A percentile compares a stretch with the other conserved stretches of the same genome.
phyloP scores from a whole-genome alignment of 2,797 vertebrate species.

The Sebastes melanostomus region DNA sequence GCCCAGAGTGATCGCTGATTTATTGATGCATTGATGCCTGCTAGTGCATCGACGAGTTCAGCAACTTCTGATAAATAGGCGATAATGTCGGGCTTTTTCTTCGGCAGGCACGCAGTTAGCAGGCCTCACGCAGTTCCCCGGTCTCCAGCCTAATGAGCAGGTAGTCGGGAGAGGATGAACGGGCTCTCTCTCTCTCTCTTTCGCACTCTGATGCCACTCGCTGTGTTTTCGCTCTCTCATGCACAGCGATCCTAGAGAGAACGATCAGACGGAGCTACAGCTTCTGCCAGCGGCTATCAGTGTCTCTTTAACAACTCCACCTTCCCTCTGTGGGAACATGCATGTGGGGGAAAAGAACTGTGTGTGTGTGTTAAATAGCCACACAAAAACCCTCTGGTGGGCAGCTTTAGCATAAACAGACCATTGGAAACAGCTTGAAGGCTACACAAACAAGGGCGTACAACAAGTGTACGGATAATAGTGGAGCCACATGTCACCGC shows the following conservation, averaged over 20 bases:
- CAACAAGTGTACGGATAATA: slow-evolving; percentile 38
- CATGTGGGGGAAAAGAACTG: slow-evolving; percentile 2
- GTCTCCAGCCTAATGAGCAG: slow-evolving; percentile 55
- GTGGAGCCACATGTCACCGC: slow-evolving; percentile 51
- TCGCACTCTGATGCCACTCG: slow-evolving; percentile 25
- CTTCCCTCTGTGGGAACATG: slow-evolving; percentile 34
- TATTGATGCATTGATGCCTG: slow-evolving; percentile 64
- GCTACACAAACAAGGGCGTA: slow-evolving; percentile 39
- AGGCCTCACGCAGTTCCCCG: slow-evolving; percentile 23
- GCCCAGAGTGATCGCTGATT: slow-evolving; percentile 69
- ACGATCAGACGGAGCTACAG: slow-evolving; percentile 56
- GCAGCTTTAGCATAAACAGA: slow-evolving; percentile 46
- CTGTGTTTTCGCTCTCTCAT: slow-evolving; percentile 50
- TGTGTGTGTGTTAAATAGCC: slow-evolving; percentile 34
- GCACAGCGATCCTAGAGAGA: slow-evolving; percentile 48
- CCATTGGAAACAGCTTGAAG: slow-evolving; percentile 35
- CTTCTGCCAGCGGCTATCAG: slow-evolving; percentile 58
- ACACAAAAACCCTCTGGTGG: slow-evolving; percentile 23
- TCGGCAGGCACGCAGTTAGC: slow-evolving; percentile 10
- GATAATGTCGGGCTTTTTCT: slow-evolving; percentile 50
- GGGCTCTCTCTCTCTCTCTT: background rate
- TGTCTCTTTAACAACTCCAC: slow-evolving; percentile 58
- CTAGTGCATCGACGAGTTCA: slow-evolving; percentile 38
- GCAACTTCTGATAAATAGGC: slow-evolving; percentile 65
- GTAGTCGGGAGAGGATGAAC: slow-evolving; percentile 42